Evolutionary conservation across 2,113 vertebrate genomes (phyloP), one percentile per base, ranked within the genome.

Genomic region (Noctilio leporinus): DNA sequence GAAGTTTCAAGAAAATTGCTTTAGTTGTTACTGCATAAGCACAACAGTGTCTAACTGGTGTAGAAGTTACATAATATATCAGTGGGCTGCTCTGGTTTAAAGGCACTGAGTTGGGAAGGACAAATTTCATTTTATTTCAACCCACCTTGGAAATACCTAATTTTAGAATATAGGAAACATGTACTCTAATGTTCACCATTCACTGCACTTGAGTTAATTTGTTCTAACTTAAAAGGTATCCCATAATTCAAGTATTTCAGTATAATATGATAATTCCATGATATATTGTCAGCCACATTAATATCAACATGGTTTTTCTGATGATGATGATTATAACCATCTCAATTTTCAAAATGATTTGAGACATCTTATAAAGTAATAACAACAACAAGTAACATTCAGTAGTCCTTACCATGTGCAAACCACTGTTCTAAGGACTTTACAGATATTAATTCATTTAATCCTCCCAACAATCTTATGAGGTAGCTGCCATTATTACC

Each of bases 291-390:
- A 20, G 38, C 33, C 57, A 55, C 43, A 53, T 75, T 26, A 76
- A 57, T 10, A 28, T 38, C 38, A 65, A 33, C 38, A 24, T 30
- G 49, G 10, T 38, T 86, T 92, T 86, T 35, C 70, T 75, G 26
- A 24, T n/a, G 72, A 51, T 57, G 47, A 53, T 64, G 73, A 45
- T 45, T 28, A 67, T 69, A 14, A 8, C 62, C 33, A 72, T 78
- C 40, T 78, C 30, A 10, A 24, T 28, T 88, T 64, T 64, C 53
- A 51, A 72, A 88, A 89, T 43, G 16, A 64, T 64, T 30, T 80
- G 47, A 70, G 26, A 19, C 49, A 45, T 24, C 65, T 88, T 94
- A 72, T 87, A 92, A 89, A 89, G 78, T 64, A 76, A 43, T 30
- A 78, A 72, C 47, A 62, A 89, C 20, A 77, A 45, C 40, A 40